A percentile compares a stretch with the other conserved stretches of the same genome.
Evolutionary conservation across 2,888 invertebrate species (phyloP).

Genomic region (Drosophila lutescens): DNA sequence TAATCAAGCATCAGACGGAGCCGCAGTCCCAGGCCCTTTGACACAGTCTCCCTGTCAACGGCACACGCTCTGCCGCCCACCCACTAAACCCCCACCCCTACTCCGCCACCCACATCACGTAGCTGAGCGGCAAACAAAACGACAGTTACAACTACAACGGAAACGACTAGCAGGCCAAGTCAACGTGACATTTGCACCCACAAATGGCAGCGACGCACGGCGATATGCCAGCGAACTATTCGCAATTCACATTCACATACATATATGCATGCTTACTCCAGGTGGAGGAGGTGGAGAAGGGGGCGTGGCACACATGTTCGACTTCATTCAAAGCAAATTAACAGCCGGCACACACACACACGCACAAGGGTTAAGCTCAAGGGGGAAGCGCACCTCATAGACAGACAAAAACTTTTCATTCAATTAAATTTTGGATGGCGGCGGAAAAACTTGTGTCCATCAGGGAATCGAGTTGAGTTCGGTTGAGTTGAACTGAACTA

Average conservation of each 20-base stretch:
- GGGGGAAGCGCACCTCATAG: slow-evolving; percentile 9
- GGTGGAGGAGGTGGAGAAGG: slow-evolving; percentile 18
- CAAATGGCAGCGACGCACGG: slow-evolving; percentile 62
- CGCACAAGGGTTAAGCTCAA: background rate
- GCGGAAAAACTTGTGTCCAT: slow-evolving; percentile 42
- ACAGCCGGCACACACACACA: slow-evolving; percentile 52
- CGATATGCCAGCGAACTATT: slow-evolving; percentile 33
- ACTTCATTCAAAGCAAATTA: slow-evolving; percentile 77
- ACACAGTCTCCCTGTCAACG: slow-evolving; percentile 36
- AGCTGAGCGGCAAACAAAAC: slow-evolving; percentile 54
- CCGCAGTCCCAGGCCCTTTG: slow-evolving; percentile 43
- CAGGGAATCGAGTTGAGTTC: slow-evolving; percentile 28
- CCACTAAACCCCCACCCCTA: background rate
- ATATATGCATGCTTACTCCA: slow-evolving; percentile 18
- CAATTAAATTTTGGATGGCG: slow-evolving; percentile 67
- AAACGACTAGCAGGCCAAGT: slow-evolving; percentile 58
- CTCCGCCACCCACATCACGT: slow-evolving; percentile 42
- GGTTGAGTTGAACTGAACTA: slow-evolving; percentile 12
- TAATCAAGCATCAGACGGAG: slow-evolving; percentile 67
- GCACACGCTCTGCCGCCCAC: slow-evolving; percentile 30
- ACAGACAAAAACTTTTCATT: slow-evolving; percentile 71
- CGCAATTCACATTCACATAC: slow-evolving; percentile 7
- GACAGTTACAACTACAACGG: slow-evolving; percentile 28
- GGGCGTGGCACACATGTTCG: slow-evolving; percentile 55
- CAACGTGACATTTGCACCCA: slow-evolving; percentile 79